Percentiles rank a stretch among this genome's conserved stretches.
phyloP scores from a whole-genome alignment of 2,797 vertebrate species.

The Platalea minor region DNA sequence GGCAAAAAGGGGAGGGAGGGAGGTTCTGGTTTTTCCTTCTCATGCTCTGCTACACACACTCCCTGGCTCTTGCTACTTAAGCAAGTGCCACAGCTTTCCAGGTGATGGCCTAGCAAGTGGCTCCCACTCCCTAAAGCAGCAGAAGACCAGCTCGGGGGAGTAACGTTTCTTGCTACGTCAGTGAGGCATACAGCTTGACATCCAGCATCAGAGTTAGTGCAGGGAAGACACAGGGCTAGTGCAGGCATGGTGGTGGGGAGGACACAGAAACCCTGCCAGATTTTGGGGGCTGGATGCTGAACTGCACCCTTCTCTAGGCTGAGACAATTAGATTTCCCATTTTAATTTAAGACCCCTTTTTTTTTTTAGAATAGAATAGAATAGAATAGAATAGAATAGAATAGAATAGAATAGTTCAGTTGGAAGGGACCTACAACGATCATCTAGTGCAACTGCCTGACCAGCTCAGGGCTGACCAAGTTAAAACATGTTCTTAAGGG shows the following conservation, averaged over 20 bases:
- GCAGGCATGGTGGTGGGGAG: fast-evolving
- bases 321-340: not conserved
- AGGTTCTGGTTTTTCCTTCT: not conserved
- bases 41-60: not conserved
- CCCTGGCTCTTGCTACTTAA: not conserved
- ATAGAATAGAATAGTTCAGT: not conserved
- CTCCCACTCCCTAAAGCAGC: not conserved
- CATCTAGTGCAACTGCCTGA: not conserved
- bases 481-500: not conserved
- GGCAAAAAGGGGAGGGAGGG: not conserved
- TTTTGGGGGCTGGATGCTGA: not conserved
- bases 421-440: not conserved
- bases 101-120: not conserved
- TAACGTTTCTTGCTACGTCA: fast-evolving
- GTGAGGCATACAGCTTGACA: not conserved
- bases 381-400: too few relatives aligned
- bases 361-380: too few relatives aligned
- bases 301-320: not conserved
- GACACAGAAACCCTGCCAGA: not conserved
- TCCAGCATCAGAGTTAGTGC: too few relatives aligned
- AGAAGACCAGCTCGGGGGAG: not conserved
- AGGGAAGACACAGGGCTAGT: not conserved
- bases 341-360: not conserved
- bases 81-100: not conserved
- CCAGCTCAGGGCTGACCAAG: not conserved